Evolutionary conservation across 2,888 invertebrate genomes (phyloP).

Genomic region (Ochropleura plecta): DNA sequence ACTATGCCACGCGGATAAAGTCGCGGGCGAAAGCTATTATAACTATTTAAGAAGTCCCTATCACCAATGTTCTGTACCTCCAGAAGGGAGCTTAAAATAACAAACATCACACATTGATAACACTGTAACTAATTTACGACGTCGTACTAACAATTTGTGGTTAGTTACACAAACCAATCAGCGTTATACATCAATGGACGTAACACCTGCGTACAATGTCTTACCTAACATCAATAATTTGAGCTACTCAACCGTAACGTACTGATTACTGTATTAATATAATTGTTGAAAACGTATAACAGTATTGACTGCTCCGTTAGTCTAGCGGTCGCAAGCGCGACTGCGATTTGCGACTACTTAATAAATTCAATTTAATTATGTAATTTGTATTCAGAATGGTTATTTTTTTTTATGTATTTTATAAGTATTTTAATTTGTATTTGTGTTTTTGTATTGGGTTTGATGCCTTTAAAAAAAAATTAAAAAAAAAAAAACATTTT

Average conservation of each 20-base stretch:
- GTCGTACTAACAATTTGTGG: constrained; percentile 8
- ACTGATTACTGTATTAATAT: constrained; percentile 17
- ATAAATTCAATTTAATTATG: too few relatives aligned
- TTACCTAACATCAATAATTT: constrained; percentile 42
- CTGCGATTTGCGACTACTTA: too few relatives aligned
- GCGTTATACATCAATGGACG: constrained; percentile 18
- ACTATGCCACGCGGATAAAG: too few relatives aligned
- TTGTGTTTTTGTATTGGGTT: too few relatives aligned
- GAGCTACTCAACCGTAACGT: constrained; percentile 8
- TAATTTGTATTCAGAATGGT: too few relatives aligned
- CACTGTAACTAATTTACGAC: constrained; percentile 12
- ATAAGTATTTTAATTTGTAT: too few relatives aligned
- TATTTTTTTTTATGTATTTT: too few relatives aligned
- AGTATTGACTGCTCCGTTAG: too few relatives aligned
- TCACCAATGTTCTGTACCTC: background rate
- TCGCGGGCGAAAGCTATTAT: too few relatives aligned
- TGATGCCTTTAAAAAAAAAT: too few relatives aligned
- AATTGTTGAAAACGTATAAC: background rate
- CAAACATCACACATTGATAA: background rate
- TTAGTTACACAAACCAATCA: constrained; percentile 39
- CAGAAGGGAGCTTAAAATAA: background rate
- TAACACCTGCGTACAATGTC: constrained; percentile 34
- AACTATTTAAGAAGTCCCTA: background rate
- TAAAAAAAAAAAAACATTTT: too few relatives aligned
- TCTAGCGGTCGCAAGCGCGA: too few relatives aligned